These are phyloP conservation scores for Macrobrachium nipponense DNA, from an alignment of 1,140 invertebrate species.

Conservation along the genomic window DNA sequence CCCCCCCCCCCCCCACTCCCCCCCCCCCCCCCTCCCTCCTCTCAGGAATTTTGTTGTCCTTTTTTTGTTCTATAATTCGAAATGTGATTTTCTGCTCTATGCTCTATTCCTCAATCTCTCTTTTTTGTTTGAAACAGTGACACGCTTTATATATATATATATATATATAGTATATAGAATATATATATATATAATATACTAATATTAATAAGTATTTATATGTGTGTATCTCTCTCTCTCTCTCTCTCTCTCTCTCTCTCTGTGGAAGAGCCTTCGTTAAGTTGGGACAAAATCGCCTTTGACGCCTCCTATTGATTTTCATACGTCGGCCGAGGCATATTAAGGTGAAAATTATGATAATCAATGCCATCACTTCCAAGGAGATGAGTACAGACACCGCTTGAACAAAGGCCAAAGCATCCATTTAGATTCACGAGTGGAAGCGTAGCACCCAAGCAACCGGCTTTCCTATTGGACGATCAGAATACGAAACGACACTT, in stretches of 20 bases:
- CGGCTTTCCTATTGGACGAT: constrained; percentile 40
- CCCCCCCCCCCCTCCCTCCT: not conserved
- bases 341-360: constrained; percentile 56
- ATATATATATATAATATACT: no score
- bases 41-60: not conserved
- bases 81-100: no score
- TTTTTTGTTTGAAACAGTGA: no score
- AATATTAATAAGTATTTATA: no score
- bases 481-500: constrained; percentile 54
- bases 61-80: no score
- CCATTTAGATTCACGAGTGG: constrained; percentile 58
- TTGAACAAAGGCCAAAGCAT: constrained; percentile 56
- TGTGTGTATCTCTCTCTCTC: no score
- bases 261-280: constrained; percentile 1
- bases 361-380: constrained; percentile 29
- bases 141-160: no score
- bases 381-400: constrained; percentile 52
- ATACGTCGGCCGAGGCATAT: constrained; percentile 46
- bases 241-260: not conserved
- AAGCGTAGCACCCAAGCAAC: constrained; percentile 35
- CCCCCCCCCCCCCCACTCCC: not conserved
- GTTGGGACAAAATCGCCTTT: constrained; percentile 40
- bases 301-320: constrained; percentile 53
- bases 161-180: no score
- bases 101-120: no score